Evolutionary conservation across 2,888 invertebrate species (phyloP).

Genomic region (Pardosa pseudoannulata): DNA sequence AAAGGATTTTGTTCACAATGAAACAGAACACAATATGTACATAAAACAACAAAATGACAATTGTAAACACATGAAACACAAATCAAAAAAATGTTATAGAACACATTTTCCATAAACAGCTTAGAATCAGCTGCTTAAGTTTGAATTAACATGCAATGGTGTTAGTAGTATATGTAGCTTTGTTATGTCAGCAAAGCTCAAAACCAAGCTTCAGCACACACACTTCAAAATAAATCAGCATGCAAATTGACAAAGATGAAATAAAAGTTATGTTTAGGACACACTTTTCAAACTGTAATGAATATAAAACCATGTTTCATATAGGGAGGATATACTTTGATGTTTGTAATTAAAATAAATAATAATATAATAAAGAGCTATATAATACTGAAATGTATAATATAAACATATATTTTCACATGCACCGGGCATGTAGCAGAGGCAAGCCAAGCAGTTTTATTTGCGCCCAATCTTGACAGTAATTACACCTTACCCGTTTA

Average conservation of each 20-base stretch:
- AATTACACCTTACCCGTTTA: constrained; percentile 88
- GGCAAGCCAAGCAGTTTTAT: constrained; percentile 71
- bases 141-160: constrained; percentile 55
- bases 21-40: neutral
- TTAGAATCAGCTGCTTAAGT: constrained; percentile 49
- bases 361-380: neutral
- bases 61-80: neutral
- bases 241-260: constrained; percentile 45
- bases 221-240: constrained; percentile 45
- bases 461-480: constrained; percentile 62
- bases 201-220: constrained; percentile 67
- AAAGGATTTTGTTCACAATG: neutral
- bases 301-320: neutral
- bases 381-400: constrained; percentile 5
- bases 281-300: neutral
- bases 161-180: constrained; percentile 65
- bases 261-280: neutral
- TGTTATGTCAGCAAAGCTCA: constrained; percentile 71
- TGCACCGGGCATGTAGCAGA: constrained; percentile 72
- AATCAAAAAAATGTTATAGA: neutral
- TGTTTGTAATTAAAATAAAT: neutral
- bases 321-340: neutral
- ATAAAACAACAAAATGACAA: neutral
- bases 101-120: constrained; percentile 9
- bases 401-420: constrained; percentile 48